Evolutionary conservation across 2,888 invertebrate genomes (phyloP), one percentile per base, ranked within the genome.

Genomic region (Gonocerus acuteangulatus): DNA sequence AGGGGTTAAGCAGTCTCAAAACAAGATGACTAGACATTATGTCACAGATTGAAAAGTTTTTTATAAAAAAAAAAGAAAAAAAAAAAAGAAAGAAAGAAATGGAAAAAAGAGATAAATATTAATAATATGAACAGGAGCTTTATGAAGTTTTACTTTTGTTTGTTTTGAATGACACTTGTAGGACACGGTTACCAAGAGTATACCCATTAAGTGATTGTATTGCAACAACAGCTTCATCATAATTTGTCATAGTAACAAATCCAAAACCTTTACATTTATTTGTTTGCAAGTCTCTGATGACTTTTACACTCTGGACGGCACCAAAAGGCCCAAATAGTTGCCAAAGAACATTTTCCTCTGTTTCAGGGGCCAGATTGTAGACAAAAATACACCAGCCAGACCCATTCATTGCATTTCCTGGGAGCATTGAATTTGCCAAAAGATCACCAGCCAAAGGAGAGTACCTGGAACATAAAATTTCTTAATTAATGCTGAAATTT

Each of bases 211-310:
- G 81, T 68, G 92, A 92, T 78, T 94, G 92, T 73, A 95, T 95
- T 70, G 96, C 95, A 71, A 93, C 89, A 67, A 94, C 86, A 64
- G 95, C 93, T 77, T 96, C 95, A 73, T 95, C 95, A 74, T 96
- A 95, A 77, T 95, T 94, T 74, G 94, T 94, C 95, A 96, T 96
- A 68, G 95, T 95, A 70, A 96, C 95, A 77, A 95, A 95, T 69
- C 95, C 96, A 77, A 95, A 96, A 67, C 96, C 96, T 81, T 95
- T 95, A 80, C 95, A 95, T 77, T 95, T 95, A 80, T 93, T 93
- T 69, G 94, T 94, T 73, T 91, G 87, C 71, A 91, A 84, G 80
- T 95, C 95, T 72, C 93, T 86, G 74, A 95, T 92, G 71, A 95
- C 94, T 81, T 95, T 95, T 70, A 95, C 95, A 79, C 89, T 91